Evolutionary conservation across 1,140 invertebrate genomes (phyloP).

Genomic region (Dinoponera quadriceps): DNA sequence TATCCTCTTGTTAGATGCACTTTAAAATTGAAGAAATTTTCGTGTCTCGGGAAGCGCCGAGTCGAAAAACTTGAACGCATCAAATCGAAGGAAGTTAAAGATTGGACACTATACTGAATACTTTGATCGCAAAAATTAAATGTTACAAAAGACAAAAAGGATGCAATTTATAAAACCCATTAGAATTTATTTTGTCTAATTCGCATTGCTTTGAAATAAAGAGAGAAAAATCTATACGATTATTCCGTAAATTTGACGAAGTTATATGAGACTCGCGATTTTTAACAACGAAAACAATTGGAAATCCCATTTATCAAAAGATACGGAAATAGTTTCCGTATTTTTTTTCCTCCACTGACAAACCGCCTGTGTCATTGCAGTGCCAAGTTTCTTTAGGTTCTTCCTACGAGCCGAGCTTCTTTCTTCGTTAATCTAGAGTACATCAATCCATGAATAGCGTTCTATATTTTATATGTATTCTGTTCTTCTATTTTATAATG

Average conservation of each 20-base stretch:
- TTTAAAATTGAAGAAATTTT: no score
- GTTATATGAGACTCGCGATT: constrained; percentile 12
- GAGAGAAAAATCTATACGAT: not conserved
- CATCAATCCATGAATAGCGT: constrained; percentile 2
- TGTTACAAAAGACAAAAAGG: not conserved
- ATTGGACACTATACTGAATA: no score
- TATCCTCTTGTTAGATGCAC: no score
- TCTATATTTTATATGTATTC: not conserved
- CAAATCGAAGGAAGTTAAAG: no score
- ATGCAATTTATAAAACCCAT: not conserved
- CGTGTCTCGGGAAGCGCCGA: no score
- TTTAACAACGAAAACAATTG: constrained; percentile 1
- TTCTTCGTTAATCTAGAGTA: constrained; percentile 23
- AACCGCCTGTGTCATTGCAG: constrained; percentile 4
- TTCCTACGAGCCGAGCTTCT: not conserved
- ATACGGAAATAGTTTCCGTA: constrained; percentile 1
- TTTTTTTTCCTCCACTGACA: constrained; percentile 25
- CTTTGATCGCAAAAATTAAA: no score
- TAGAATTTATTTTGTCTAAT: not conserved
- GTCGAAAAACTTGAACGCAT: no score
- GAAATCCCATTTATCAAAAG: not conserved
- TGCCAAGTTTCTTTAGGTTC: constrained; percentile 50
- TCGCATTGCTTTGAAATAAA: not conserved
- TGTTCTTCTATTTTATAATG: not conserved
- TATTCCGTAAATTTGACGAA: constrained; percentile 5